Evolutionary conservation across 2,113 vertebrate species (phyloP), one percentile per base, ranked within the genome.

Genomic region (Mustela lutreola): DNA sequence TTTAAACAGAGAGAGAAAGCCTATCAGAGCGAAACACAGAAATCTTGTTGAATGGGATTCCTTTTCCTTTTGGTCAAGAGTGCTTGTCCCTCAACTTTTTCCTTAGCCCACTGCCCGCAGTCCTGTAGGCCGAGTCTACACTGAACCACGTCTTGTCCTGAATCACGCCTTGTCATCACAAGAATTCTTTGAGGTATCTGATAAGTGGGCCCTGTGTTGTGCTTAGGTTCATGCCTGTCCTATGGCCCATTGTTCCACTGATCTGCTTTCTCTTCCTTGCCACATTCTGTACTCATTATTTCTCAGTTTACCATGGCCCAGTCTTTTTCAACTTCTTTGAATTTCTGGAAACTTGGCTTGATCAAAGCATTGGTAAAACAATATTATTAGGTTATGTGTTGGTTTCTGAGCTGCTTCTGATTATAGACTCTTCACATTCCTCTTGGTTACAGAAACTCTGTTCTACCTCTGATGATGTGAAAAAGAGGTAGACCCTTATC

Each of bases 291-390:
- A 65, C 11, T 2, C 39, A 33, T 88, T 90, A 4, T 31, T 93
- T 39, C 48, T 91, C 33, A 75, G 24, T 31, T 15, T 28, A 60
- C 36, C 11, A 63, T 36, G 26, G 6, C 12, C 31, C 21, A 31
- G 11, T 39, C 18, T 80, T 93, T 83, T 94, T 56, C 31, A 87
- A 9, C 45, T 89, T 81, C 26, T 6, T 58, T 36, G 36, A 92
- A 19, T 78, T 92, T 65, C 88, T 86, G 24, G 45, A 90, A 89
- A 94, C 14, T 78, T 78, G 7, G 6, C 39, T 94, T 78, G 31
- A 50, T 89, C 39, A 26, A 75, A 78, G 28, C 19, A 73, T 75
- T 90, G 73, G 50, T 58, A 83, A 96, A 95, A 89, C 48, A 21
- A 28, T 84, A 75, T 70, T 45, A 36, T 81, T 60, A 82, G 78